phyloP scores from a whole-genome alignment of 2,113 vertebrate species.

The Cacatua alba region DNA sequence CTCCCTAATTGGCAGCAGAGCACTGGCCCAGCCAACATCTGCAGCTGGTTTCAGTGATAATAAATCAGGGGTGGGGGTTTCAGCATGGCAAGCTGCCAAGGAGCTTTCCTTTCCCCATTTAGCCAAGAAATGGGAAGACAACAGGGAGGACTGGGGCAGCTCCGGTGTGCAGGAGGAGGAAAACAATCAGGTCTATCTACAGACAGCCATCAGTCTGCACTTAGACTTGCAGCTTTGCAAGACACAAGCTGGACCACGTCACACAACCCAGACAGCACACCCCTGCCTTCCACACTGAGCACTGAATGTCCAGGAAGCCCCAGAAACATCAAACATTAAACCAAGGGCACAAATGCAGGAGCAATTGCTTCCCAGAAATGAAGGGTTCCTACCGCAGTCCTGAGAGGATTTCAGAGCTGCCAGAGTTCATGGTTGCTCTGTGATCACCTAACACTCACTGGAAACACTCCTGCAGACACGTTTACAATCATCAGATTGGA shows the following conservation, averaged over 20 bases:
- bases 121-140: slow-evolving; percentile 30
- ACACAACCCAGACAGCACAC: accelerated
- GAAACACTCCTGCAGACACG: background rate
- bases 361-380: background rate
- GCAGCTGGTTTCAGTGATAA: slow-evolving; percentile 87
- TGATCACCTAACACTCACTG: background rate
- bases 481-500: background rate
- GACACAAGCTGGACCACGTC: background rate
- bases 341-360: background rate
- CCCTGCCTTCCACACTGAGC: background rate
- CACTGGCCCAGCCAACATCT: slow-evolving; percentile 83
- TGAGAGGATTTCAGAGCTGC: background rate
- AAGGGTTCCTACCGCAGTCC: background rate
- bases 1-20: slow-evolving; percentile 87
- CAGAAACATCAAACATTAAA: background rate
- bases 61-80: slow-evolving; percentile 81
- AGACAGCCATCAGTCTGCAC: background rate
- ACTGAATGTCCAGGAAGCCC: background rate
- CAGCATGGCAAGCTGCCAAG: slow-evolving; percentile 15
- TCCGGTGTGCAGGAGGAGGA: background rate
- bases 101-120: slow-evolving; percentile 43
- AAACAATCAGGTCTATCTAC: accelerated
- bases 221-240: background rate
- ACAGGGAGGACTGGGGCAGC: background rate
- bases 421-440: accelerated